Evolutionary conservation across 2,888 invertebrate species (phyloP), one percentile per base, ranked within the genome.

Genomic region (Thereva unica): DNA sequence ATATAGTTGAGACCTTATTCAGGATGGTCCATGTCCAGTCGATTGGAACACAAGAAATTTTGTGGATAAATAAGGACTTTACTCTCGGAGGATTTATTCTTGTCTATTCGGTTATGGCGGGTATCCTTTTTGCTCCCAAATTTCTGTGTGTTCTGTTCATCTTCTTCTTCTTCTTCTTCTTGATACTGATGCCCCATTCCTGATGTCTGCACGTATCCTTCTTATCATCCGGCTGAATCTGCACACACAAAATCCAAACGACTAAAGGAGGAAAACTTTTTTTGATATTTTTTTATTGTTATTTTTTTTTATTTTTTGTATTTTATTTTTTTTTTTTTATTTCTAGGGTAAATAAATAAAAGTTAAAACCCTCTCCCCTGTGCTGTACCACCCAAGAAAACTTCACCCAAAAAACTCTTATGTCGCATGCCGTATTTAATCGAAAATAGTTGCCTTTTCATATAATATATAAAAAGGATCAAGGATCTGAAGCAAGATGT

Each of bases 41-140:
- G 53, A 64, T 64, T 64, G 64, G 64, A 64, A 64, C 53, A 23
- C 23, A 53, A 44, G 64, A 44, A 64, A 54, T 61, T 61, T 61
- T 61, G 61, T 61, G 61, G 61, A 61, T 61, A 61, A 61, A 61
- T 61, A 61, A 61, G 61, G 61, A 34, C 61, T 50, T 50, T 61
- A 61, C 61, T 61, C 50, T 61, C 50, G 6, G 49, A 61, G 61
- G 61, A 61, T 50, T 61, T 61, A 61, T 61, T 50, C 45, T 41
- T 35, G 10, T 23, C 61, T 50, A 41, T 61, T 50, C 61, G 34
- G 61, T 61, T 61, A 61, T 61, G 61, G 61, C 40, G 49, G 61
- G 23, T 23, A 50, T 61, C 50, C 61, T 50, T 61, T 61, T n/a
- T n/a, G n/a, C 50, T 61, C 41, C 23, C 23, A 23, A 23, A 23